These are phyloP conservation scores for Orius insidiosus DNA, from an alignment of 1,140 invertebrate species.

Conservation along the genomic window DNA sequence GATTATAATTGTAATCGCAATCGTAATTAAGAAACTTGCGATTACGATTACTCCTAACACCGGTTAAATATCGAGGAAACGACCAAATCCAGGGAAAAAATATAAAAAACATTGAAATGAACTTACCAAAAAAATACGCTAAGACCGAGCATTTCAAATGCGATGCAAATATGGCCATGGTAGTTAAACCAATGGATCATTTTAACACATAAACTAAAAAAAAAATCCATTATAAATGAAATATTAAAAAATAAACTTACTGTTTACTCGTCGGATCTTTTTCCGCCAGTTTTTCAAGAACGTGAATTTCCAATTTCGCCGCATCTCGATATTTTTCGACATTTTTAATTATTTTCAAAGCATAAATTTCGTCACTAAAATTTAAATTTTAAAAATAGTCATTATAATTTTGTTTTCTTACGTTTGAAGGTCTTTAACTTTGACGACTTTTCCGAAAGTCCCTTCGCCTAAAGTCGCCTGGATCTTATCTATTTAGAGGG, in stretches of 20 bases:
- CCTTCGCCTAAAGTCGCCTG: conserved; percentile 95
- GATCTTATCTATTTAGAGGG: conserved; percentile 72
- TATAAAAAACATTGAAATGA: no score
- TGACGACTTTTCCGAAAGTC: conserved; percentile 98
- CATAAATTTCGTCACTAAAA: conserved; percentile 75
- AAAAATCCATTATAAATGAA: conserved; percentile 22
- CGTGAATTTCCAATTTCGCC: conserved; percentile 97
- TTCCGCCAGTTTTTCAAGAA: conserved; percentile 84
- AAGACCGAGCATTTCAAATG: conserved; percentile 95
- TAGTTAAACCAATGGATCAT: conserved; percentile 99
- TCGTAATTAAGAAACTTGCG: no score
- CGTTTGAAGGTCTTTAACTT: conserved; percentile 91
- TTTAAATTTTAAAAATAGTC: conserved; percentile 3
- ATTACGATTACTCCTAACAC: no score
- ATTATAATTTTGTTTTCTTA: conserved; percentile 47
- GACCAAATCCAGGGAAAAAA: no score
- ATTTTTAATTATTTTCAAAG: conserved; percentile 99
- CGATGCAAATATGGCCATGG: conserved; percentile 97
- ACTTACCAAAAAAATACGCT: conserved; percentile 99
- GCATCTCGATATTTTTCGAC: conserved; percentile 99
- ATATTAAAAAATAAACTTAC: conserved; percentile 48
- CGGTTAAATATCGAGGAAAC: no score
- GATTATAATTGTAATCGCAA: no score
- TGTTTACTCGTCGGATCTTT: conserved; percentile 87
- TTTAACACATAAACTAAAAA: conserved; percentile 80